phyloP scores from a whole-genome alignment of 2,888 invertebrate genomes.

The Anodontia alba region DNA sequence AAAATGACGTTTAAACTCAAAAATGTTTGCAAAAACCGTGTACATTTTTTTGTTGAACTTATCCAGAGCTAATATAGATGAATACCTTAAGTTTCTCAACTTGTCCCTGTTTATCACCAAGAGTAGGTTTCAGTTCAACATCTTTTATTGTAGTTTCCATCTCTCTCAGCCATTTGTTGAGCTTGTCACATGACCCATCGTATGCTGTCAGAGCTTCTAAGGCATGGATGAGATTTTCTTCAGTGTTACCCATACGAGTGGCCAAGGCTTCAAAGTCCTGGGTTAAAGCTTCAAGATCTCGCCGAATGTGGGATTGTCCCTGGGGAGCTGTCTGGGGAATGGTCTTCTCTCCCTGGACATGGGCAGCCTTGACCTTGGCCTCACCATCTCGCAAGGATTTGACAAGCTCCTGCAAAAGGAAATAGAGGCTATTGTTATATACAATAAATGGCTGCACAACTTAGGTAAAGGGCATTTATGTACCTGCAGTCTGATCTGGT shows the following conservation, averaged over 20 bases:
- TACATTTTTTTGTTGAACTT: no score
- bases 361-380: conserved; percentile 92
- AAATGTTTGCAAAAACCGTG: no score
- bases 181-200: conserved; percentile 90
- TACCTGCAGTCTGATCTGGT: no score
- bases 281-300: conserved; percentile 91
- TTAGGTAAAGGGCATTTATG: no score
- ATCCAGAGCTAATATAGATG: no score
- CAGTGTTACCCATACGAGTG: conserved; percentile 92
- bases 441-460: not conserved
- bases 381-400: conserved; percentile 77
- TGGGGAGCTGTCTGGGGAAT: conserved; percentile 97
- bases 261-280: conserved; percentile 95
- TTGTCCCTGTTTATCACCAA: conserved; percentile 92
- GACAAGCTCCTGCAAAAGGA: conserved; percentile 75
- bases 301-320: conserved; percentile 95
- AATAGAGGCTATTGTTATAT: no score
- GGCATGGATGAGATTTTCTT: conserved; percentile 93
- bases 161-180: conserved; percentile 93
- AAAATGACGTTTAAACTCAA: no score
- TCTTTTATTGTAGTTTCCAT: conserved; percentile 94
- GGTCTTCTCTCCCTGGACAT: conserved; percentile 94
- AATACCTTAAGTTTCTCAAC: conserved; percentile 90
- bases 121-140: conserved; percentile 91
- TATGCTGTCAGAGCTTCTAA: conserved; percentile 92